Percentiles rank a stretch among this genome's conserved stretches.
These are phyloP conservation scores for Galeopsomyia nigrocyanea DNA, from an alignment of 2,888 invertebrate species.

Conservation along the genomic window DNA sequence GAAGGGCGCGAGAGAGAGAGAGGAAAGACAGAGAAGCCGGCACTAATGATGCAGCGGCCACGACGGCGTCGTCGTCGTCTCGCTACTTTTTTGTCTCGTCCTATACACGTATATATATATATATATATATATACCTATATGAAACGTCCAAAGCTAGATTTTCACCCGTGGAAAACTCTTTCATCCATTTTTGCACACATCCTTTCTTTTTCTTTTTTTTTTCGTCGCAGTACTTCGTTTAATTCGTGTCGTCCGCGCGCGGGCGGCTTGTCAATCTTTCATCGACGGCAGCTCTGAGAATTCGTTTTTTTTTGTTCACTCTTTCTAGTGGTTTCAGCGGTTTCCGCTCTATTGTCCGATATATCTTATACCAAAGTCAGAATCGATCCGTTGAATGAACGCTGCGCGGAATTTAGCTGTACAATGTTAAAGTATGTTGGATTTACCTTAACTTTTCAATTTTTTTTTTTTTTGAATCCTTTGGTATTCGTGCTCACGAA, in stretches of 20 bases:
- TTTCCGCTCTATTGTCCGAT: no score
- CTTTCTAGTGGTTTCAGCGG: not conserved
- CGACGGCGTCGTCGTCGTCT: conserved; percentile 53
- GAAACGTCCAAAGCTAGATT: no score
- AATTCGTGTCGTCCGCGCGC: conserved; percentile 1
- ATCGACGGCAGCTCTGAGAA: not conserved
- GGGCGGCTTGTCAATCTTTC: not conserved
- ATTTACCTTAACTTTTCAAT: no score
- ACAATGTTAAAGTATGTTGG: no score
- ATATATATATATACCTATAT: no score
- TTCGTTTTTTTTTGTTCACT: not conserved
- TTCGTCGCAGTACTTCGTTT: not conserved
- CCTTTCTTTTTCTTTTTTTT: conserved; percentile 5
- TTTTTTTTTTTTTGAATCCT: no score
- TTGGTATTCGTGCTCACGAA: no score
- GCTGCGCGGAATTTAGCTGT: no score
- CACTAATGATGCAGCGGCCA: conserved; percentile 62
- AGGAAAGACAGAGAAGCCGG: conserved; percentile 50
- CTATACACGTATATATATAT: not conserved
- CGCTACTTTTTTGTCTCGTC: conserved; percentile 50
- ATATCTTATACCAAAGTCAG: no score
- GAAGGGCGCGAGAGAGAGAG: conserved; percentile 46
- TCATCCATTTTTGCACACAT: conserved; percentile 13
- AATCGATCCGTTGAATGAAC: no score
- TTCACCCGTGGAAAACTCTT: no score